Conservation (phyloP, 2,797 vertebrate genomes). For the Lepus townsendii region DNA sequence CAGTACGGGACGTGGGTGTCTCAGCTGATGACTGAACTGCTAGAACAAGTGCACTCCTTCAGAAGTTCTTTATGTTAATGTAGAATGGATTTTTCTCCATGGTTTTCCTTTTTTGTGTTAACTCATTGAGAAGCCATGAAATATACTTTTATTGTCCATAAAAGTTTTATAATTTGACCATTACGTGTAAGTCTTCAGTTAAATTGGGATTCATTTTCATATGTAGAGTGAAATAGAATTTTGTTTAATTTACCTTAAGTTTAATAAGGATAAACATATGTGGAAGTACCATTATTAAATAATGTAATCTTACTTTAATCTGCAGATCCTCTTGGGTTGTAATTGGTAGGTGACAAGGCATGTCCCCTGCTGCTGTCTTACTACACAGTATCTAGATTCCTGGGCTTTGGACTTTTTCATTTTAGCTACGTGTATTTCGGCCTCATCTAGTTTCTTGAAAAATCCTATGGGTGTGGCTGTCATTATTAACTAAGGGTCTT, state of each 20-base stretch:
- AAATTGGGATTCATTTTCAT: slow-evolving; percentile 52
- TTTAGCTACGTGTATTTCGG: neutral
- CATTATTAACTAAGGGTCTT: too few species aligned
- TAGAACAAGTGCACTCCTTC: too few species aligned
- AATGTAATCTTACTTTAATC: neutral
- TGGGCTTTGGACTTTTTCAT: neutral
- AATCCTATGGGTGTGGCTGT: neutral
- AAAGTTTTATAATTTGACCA: slow-evolving; percentile 57
- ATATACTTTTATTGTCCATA: slow-evolving; percentile 40
- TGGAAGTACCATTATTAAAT: neutral
- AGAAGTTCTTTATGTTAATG: slow-evolving; percentile 37
- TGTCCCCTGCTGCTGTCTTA: neutral
- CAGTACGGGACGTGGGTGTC: too few species aligned
- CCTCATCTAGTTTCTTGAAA: slow-evolving; percentile 9
- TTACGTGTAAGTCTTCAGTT: neutral
- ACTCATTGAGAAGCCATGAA: slow-evolving; percentile 1
- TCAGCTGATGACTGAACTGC: too few species aligned
- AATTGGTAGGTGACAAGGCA: neutral
- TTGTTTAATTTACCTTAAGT: neutral
- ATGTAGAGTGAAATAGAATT: neutral
- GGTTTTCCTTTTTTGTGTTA: slow-evolving; percentile 14
- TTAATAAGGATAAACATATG: neutral
- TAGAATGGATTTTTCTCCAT: slow-evolving; percentile 32
- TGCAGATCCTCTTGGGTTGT: neutral
- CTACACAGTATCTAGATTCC: neutral